Evolutionary conservation across 2,797 vertebrate species (phyloP), one percentile per base, ranked within the genome.

Genomic region (Pseudochromis fuscus): DNA sequence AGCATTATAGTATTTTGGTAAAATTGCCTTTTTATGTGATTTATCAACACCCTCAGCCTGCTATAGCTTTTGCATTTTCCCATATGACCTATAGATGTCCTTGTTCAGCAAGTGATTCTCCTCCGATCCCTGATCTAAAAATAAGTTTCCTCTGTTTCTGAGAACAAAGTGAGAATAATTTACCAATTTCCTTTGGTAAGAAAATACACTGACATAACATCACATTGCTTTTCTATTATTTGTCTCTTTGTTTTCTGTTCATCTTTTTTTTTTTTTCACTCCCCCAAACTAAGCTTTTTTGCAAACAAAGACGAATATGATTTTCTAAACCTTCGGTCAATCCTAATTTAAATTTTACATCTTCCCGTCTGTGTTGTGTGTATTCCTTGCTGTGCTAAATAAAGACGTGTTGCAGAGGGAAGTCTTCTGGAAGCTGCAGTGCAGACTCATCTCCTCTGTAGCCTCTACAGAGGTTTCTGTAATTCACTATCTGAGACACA

Each of bases 21-120:
- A 55, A 37, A 65, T 11, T 58, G 4, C 38, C 49, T 30, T 35
- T 28, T 33, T 37, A 5, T 21, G 18, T 23, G 7, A 21, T 60
- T 50, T 45, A 45, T 66, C 3, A 18, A 28, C 31, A 21, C 18
- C 30, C 56, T 63, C 13, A 45, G 28, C n/a, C 35, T 25, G 10
- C 62, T 28, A 27, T 37, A n/a, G 4, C 28, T 73, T 51, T 28
- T 84, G 88, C 64, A 86, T 78, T 91, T 77, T 82, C 55, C 33
- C 12, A 3, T 35, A 51, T 71, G 61, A 87, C 90, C 92, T 79
- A 91, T 91, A 94, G 92, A 86, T 92, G 93, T 93, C 92, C 88
- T 91, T 88, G 89, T 93, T 94, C 82, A 90, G 91, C 88, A 92
- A 89, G 70, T 89, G 84, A 83, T 91, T 71, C 48, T 46, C n/a